Evolutionary conservation across 2,888 invertebrate species (phyloP), one percentile per base, ranked within the genome.

Genomic region (Lingula anatina): DNA sequence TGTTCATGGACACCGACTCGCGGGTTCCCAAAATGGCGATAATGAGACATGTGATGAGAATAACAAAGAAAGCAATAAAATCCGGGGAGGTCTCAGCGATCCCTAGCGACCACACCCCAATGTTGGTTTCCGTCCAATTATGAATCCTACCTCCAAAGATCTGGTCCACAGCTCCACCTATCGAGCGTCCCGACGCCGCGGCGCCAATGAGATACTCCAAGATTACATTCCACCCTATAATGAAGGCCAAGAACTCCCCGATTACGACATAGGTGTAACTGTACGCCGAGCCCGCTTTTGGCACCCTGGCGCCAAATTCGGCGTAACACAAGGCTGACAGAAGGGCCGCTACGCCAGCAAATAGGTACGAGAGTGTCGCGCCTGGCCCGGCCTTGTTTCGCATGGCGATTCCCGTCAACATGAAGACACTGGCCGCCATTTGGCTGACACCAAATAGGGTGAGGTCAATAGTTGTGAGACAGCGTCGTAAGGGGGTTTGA

Each of bases 341-440:
- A 47, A 65, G 60, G n/a, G 75, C 74, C 9, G 74, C 71, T 25
- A 72, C 47, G 2, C 69, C 74, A 5, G 74, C 75, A 31, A 76
- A 66, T 24, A 94, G 78, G 73, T 95, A 96, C 31, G 93, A 92
- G 27, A 77, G 48, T 27, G 76, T 62, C 24, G 73, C 67, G 2
- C 75, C 66, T 1, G 76, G 75, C 2, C 77, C 76, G 7, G 71
- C 71, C 5, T 64, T 61, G 21, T 66, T 61, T 41, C 57, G 60
- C 5, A 68, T 73, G 85, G 89, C 75, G 83, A 85, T 51, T 27
- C 93, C 95, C 20, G 93, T 87, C n/a, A 95, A 91, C 50, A 96
- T 83, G 78, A 95, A 96, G 89, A 96, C 94, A 55, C 95, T 95
- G 4, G 95, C 94, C 50, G 95, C 95, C 93, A 95, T 95, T 61